Evolutionary conservation across 2,888 invertebrate genomes (phyloP).

Genomic region (Campoplex capitator): DNA sequence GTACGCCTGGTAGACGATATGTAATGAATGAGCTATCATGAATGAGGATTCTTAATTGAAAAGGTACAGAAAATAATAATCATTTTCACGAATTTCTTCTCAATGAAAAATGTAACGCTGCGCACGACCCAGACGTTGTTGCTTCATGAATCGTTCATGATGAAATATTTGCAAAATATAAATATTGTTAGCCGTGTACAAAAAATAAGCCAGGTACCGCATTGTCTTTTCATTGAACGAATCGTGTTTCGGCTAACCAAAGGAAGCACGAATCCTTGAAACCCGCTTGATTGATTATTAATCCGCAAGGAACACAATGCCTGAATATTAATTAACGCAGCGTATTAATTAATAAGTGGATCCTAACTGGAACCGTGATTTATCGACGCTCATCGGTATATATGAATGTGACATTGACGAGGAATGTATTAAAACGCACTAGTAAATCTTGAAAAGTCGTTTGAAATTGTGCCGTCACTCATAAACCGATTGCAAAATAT

Average conservation of each 20-base stretch:
- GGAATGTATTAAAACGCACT: not conserved
- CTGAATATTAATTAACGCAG: conserved; percentile 66
- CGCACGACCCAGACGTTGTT: not conserved
- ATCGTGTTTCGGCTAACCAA: conserved; percentile 50
- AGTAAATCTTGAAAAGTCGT: not conserved
- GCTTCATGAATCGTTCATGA: conserved; percentile 19
- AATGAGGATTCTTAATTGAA: conserved; percentile 35
- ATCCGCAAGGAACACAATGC: conserved; percentile 52
- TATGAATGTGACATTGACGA: conserved; percentile 6
- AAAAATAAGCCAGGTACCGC: conserved; percentile 16
- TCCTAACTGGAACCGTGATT: conserved; percentile 33
- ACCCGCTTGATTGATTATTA: conserved; percentile 58
- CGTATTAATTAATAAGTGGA: conserved; percentile 60
- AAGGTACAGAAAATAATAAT: not conserved
- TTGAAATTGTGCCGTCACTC: not conserved
- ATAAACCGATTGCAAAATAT: not conserved
- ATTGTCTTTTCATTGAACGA: conserved; percentile 55
- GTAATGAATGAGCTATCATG: conserved; percentile 56
- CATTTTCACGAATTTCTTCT: not conserved
- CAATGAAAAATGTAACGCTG: not conserved
- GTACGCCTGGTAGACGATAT: conserved; percentile 62
- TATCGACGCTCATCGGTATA: conserved; percentile 4
- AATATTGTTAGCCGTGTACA: conserved; percentile 1
- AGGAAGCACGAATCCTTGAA: conserved; percentile 67
- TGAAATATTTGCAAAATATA: not conserved